Evolutionary conservation across 1,140 invertebrate genomes (phyloP), one percentile per base, ranked within the genome.

Genomic region (Halesus radiatus): DNA sequence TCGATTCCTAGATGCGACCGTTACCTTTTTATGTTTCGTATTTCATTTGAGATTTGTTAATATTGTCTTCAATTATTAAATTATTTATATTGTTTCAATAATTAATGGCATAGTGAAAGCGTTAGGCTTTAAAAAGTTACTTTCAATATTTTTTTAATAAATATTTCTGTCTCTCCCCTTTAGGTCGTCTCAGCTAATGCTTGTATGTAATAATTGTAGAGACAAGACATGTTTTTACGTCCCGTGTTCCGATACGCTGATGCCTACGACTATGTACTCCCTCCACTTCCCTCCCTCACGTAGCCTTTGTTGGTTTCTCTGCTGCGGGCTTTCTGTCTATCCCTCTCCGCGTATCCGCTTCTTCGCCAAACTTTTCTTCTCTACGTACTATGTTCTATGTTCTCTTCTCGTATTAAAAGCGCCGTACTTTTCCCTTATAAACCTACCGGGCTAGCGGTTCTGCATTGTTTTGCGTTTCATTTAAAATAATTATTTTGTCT

Each of bases 401-500:
- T 80, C 77, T 76, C 68, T 64, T 81, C 82, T 83, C 82, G 80
- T 83, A 83, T 83, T 83, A 83, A 83, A 76, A 81, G 78, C 73
- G 79, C 62, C 78, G 70, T 83, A 81, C 78, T 81, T 83, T 75
- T 79, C 75, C 75, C 72, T 74, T 64, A 75, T 78, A 80, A 76
- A 76, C 76, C 62, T 60, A n/a, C 22, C 15, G 20, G n/a, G 10
- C 53, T 26, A 58, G n/a, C 10, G 73, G 16, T 75, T 75, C 53
- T 75, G 16, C n/a, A 75, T 23, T 20, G 6, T 7, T 72, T 53
- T 72, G 22, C 32, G 32, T 37, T 37, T 37, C 32, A 37, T 45
- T 1, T 0, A 45, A 13, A 45, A 37, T n/a, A n/a, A n/a, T n/a
- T n/a, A n/a, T n/a, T n/a, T n/a, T n/a, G n/a, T n/a, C n/a, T n/a